Evolutionary conservation across 2,113 vertebrate species (phyloP), one percentile per base, ranked within the genome.

Genomic region (Spea bombifrons): DNA sequence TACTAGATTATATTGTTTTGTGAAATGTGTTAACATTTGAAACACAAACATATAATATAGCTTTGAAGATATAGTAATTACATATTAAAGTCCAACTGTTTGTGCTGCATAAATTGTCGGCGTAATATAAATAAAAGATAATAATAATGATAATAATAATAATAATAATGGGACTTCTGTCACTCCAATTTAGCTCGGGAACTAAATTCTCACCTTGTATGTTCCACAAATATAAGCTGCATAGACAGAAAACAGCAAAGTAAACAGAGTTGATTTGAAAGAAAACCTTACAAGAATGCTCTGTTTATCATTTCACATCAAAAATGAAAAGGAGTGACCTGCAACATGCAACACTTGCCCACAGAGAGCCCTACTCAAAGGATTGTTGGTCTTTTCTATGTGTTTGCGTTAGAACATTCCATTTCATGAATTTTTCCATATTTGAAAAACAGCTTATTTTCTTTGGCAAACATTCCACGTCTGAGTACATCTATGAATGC

Each of bases 401-500:
- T 71, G 50, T 53, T 71, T 71, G 67, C 48, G 50, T 70, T 48
- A 50, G 47, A 49, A 46, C 46, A 70, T 70, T 70, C 67, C 49
- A 55, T 71, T 71, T 71, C 17, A 71, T 71, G 50, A 30, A 55
- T 53, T 55, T 55, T 71, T 17, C 50, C 45, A 45, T 52, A 53
- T 71, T 48, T 45, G 52, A 73, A 73, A 73, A 73, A n/a, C 45
- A 63, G 15, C 44, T 64, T 64, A 74, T 74, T 74, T 74, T 59
- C 46, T 48, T 74, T 74, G 72, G 72, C 72, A 74, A 74, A 74
- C 64, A 48, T 63, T 63, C 72, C 63, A 16, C 57, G 47, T 64
- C 45, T 48, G 72, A 64, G 72, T 64, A 64, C 59, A 64, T 74
- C 72, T 74, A 47, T 74, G 44, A 44, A 74, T 74, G 57, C 46